A percentile compares a stretch with the other conserved stretches of the same genome.
Conservation (phyloP, 2,113 vertebrate species). For the Bubalus kerabau region DNA sequence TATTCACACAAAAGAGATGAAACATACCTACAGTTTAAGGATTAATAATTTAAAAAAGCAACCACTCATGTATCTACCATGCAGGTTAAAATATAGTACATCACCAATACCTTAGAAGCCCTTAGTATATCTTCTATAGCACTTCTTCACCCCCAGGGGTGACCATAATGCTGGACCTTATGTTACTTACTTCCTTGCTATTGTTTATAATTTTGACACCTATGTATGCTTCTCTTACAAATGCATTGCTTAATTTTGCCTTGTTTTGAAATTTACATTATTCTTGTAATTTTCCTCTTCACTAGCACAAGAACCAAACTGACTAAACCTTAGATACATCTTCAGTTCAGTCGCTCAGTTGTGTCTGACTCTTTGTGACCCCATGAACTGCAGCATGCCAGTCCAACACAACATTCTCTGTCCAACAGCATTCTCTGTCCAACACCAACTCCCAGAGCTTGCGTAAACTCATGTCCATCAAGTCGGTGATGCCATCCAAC, state of each 20-base stretch:
- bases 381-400: background rate
- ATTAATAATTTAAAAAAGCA: conserved; percentile 15
- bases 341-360: background rate
- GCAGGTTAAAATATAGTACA: background rate
- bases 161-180: background rate
- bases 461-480: background rate
- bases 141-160: background rate
- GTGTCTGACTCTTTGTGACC: background rate
- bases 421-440: background rate
- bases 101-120: background rate
- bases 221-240: background rate
- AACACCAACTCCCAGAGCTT: background rate
- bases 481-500: background rate
- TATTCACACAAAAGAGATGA: background rate
- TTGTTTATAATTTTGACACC: background rate
- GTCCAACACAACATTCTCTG: background rate
- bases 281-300: background rate
- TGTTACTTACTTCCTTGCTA: background rate
- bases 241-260: background rate
- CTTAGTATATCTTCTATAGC: background rate
- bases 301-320: background rate
- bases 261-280: background rate
- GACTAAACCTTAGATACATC: background rate
- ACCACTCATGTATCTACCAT: background rate
- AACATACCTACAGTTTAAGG: background rate